Conservation (phyloP, 2,797 vertebrate species). For the Manis javanica region DNA sequence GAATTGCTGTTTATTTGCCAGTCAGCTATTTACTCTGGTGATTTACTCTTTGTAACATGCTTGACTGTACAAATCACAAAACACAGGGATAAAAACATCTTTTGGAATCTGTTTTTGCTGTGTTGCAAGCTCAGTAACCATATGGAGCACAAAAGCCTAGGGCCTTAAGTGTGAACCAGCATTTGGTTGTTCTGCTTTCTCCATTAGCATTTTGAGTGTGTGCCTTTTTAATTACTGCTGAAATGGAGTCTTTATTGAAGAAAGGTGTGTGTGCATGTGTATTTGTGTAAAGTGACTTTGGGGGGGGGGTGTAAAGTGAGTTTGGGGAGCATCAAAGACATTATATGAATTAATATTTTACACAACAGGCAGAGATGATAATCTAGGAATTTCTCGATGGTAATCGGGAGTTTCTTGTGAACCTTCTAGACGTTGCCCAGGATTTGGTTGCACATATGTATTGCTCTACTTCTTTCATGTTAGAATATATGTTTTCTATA, state of each 20-base stretch:
- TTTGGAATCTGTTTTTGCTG: slow-evolving; percentile 60
- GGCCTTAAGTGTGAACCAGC: slow-evolving; percentile 21
- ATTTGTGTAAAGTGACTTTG: neutral
- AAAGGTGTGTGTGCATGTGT: neutral
- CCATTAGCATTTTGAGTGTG: slow-evolving; percentile 39
- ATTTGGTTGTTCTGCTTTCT: slow-evolving; percentile 50
- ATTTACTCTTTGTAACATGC: slow-evolving; percentile 71
- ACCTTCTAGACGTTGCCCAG: neutral
- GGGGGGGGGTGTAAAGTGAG: neutral
- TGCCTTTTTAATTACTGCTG: slow-evolving; percentile 25
- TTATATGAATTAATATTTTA: slow-evolving; percentile 31
- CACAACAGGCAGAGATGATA: neutral
- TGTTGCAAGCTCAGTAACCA: slow-evolving; percentile 50
- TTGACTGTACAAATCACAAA: slow-evolving; percentile 71
- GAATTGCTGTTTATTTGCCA: slow-evolving; percentile 57
- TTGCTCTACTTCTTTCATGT: neutral
- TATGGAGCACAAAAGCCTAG: slow-evolving; percentile 40
- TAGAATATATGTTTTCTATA: neutral
- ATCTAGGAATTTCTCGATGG: neutral
- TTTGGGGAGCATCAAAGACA: neutral
- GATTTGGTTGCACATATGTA: neutral
- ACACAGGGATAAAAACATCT: slow-evolving; percentile 60
- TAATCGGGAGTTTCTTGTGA: slow-evolving; percentile 22
- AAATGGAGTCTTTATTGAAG: neutral
- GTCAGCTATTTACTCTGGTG: slow-evolving; percentile 68